Conservation (phyloP, 2,113 vertebrate species). For the Brachypteracias leptosomus region DNA sequence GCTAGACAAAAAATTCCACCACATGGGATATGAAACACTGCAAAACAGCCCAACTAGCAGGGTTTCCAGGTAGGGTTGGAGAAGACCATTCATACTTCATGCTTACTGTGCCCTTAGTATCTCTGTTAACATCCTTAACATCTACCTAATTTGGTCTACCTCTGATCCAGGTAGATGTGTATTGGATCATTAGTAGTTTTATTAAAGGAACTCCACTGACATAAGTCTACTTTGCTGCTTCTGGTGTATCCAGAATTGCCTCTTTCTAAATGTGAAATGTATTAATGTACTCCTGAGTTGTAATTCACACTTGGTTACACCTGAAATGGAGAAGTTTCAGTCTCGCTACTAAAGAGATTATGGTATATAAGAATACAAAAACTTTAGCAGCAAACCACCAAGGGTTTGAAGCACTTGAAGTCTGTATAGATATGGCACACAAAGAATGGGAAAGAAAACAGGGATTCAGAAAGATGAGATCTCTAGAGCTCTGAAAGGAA, state of each 20-base stretch:
- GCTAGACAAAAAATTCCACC: neutral
- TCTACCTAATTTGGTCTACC: neutral
- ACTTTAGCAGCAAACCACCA: neutral
- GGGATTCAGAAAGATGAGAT: neutral
- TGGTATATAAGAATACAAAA: neutral
- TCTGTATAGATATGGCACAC: neutral
- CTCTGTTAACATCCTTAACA: neutral
- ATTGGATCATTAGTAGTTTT: neutral
- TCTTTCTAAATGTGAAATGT: neutral
- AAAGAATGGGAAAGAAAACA: neutral
- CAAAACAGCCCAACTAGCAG: neutral
- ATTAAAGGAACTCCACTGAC: neutral
- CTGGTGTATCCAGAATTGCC: neutral
- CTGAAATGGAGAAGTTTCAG: neutral
- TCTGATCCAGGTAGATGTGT: neutral
- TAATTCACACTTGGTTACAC: neutral
- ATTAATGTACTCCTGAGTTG: neutral
- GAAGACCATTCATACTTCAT: neutral
- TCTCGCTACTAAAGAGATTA: neutral
- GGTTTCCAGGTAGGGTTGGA: neutral
- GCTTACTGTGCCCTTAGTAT: neutral
- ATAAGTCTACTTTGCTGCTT: neutral
- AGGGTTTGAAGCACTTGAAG: neutral
- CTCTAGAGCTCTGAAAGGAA: neutral
- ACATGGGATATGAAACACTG: neutral